Conservation (phyloP, 1,140 invertebrate species). For the Drosophila jambulina region DNA sequence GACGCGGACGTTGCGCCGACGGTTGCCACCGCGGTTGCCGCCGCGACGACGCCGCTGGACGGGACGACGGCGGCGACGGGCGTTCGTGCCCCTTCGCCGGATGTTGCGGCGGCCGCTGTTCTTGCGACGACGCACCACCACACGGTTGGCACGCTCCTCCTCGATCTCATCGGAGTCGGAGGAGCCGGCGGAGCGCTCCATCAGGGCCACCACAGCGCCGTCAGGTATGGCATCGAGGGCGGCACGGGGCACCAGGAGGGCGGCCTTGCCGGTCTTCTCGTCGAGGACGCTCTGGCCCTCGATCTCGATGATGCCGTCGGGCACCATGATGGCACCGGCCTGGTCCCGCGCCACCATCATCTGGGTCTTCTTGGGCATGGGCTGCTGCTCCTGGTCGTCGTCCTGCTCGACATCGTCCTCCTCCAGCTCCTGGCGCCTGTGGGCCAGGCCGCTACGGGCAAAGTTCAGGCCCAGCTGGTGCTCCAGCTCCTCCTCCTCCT, state of each 20-base stretch:
- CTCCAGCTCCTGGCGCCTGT: slow-evolving; percentile 21
- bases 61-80: slow-evolving; percentile 41
- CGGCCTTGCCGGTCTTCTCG: slow-evolving; percentile 79
- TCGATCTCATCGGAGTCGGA: slow-evolving; percentile 25
- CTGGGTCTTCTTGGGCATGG: slow-evolving; percentile 68
- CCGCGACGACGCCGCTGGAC: slow-evolving; percentile 55
- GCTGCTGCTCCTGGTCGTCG: slow-evolving; percentile 25
- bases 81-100: slow-evolving; percentile 34
- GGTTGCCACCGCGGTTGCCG: slow-evolving; percentile 31
- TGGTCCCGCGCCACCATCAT: slow-evolving; percentile 78
- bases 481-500: slow-evolving; percentile 47
- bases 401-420: slow-evolving; percentile 48
- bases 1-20: slow-evolving; percentile 52
- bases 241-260: slow-evolving; percentile 73
- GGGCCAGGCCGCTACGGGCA: slow-evolving; percentile 42
- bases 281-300: slow-evolving; percentile 80
- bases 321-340: slow-evolving; percentile 81
- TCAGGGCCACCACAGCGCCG: slow-evolving; percentile 76
- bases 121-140: slow-evolving; percentile 75
- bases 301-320: slow-evolving; percentile 81
- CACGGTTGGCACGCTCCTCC: slow-evolving; percentile 78
- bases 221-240: slow-evolving; percentile 80
- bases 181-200: slow-evolving; percentile 59
- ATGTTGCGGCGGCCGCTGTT: slow-evolving; percentile 60
- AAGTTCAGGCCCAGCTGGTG: slow-evolving; percentile 46